Evolutionary conservation across 2,888 invertebrate genomes (phyloP).

Genomic region (Sinodicranocentrus sp.): DNA sequence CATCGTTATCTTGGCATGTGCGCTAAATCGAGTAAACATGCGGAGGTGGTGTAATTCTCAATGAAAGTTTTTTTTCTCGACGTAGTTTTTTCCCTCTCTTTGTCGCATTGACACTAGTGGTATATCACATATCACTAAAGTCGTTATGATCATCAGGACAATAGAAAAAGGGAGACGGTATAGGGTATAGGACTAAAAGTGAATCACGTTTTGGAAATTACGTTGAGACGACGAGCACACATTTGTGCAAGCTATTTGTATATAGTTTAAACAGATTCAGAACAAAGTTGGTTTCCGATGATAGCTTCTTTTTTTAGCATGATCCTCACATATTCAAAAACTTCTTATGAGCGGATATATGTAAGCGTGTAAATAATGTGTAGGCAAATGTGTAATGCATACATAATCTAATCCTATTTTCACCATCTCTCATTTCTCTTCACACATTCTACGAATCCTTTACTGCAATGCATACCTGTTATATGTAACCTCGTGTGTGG

Average conservation of each 20-base stretch:
- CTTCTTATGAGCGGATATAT: not conserved
- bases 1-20: not conserved
- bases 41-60: not conserved
- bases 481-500: not conserved
- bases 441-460: not conserved
- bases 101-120: not conserved
- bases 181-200: too few relatives aligned
- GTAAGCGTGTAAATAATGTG: slow-evolving; percentile 47
- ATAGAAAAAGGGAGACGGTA: not conserved
- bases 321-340: too few relatives aligned
- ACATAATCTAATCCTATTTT: slow-evolving; percentile 40
- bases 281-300: too few relatives aligned
- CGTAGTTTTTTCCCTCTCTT: not conserved
- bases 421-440: slow-evolving; percentile 12
- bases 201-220: too few relatives aligned
- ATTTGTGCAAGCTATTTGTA: too few relatives aligned
- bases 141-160: not conserved
- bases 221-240: too few relatives aligned
- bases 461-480: not conserved
- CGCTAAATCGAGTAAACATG: not conserved
- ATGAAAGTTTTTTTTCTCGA: not conserved
- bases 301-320: too few relatives aligned
- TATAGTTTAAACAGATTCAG: too few relatives aligned
- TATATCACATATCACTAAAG: not conserved
- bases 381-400: slow-evolving; percentile 48